Percentiles rank a stretch among this genome's conserved stretches.
Conservation (phyloP, 1,140 invertebrate species). For the Temnothorax curvispinosus region DNA sequence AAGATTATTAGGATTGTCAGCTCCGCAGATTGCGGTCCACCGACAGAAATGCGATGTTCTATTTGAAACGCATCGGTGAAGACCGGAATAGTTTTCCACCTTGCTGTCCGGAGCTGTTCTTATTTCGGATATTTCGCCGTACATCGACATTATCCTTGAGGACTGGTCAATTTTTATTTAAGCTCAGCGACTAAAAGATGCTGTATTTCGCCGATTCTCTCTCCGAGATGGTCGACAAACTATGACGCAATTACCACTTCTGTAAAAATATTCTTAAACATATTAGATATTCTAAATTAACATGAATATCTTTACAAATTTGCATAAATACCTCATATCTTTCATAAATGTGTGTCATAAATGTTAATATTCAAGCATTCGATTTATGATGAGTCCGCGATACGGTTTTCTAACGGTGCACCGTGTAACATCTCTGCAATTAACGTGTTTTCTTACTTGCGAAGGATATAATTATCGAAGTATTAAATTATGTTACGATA, state of each 20-base stretch:
- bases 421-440: not conserved
- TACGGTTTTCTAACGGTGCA: not conserved
- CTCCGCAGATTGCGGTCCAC: conserved; percentile 21
- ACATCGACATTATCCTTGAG: not conserved
- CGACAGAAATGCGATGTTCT: conserved; percentile 2
- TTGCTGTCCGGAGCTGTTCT: not conserved
- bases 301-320: not conserved
- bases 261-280: not conserved
- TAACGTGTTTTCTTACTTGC: not conserved
- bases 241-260: not conserved
- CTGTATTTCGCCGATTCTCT: not conserved
- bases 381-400: not conserved
- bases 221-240: not conserved
- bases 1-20: conserved; percentile 36
- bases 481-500: not conserved
- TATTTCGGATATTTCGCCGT: conserved; percentile 26
- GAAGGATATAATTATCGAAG: conserved; percentile 15
- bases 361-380: not conserved
- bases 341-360: not conserved
- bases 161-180: not conserved
- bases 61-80: conserved; percentile 3
- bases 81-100: not conserved
- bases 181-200: not conserved
- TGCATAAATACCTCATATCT: not conserved
- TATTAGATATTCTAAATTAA: not conserved